These are phyloP conservation scores for Meiosimyza decipiens DNA, from an alignment of 2,888 invertebrate species.

Conservation along the genomic window DNA sequence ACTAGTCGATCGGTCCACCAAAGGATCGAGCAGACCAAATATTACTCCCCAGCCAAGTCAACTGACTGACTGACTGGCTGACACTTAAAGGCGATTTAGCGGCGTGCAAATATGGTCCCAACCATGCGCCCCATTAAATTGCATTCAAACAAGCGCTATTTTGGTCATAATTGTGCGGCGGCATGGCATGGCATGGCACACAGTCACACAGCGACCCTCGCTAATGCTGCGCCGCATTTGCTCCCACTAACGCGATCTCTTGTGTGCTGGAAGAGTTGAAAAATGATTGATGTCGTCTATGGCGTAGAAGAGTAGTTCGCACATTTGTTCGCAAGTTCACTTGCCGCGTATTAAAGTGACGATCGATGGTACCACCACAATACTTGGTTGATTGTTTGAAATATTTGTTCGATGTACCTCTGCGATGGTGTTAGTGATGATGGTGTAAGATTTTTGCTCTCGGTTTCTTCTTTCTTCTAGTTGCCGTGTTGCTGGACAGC, in stretches of 20 bases:
- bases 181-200: neutral
- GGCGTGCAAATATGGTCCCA: conserved; percentile 45
- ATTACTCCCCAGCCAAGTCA: neutral
- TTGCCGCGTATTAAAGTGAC: neutral
- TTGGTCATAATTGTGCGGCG: conserved; percentile 21
- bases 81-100: conserved; percentile 35
- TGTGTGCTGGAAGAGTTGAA: conserved; percentile 29
- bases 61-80: conserved; percentile 11
- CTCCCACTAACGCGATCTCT: neutral
- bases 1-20: neutral
- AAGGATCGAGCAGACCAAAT: neutral
- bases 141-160: conserved; percentile 42
- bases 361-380: too few relatives aligned
- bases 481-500: too few relatives aligned
- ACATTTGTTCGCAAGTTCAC: conserved; percentile 31
- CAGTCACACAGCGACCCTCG: conserved; percentile 17
- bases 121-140: conserved; percentile 51
- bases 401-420: neutral
- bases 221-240: conserved; percentile 1
- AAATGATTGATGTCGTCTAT: conserved; percentile 43
- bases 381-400: neutral
- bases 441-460: too few relatives aligned
- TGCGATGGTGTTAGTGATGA: too few relatives aligned
- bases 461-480: too few relatives aligned
- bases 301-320: conserved; percentile 36